Evolutionary conservation across 2,797 vertebrate genomes (phyloP).

Genomic region (Setipinna tenuifilis): DNA sequence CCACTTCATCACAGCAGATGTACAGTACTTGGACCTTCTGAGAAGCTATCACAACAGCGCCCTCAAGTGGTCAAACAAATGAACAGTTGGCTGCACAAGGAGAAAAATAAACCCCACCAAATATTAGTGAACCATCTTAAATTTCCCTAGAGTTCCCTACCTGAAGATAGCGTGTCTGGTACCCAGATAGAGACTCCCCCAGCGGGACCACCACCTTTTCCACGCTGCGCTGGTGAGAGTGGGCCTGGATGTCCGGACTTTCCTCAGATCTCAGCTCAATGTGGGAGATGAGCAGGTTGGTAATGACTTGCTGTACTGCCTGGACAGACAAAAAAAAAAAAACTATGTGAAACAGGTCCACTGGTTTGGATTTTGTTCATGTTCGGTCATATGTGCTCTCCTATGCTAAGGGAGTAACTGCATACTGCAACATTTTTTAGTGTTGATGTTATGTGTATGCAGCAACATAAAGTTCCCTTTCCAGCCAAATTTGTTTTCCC

Average conservation of each 20-base stretch:
- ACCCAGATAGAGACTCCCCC: conserved; percentile 77
- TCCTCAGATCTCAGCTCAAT: conserved; percentile 94
- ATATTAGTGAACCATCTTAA: background rate
- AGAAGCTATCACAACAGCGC: background rate
- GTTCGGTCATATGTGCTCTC: background rate
- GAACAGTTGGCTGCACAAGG: background rate
- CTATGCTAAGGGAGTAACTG: background rate
- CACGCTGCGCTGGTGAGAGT: conserved; percentile 86
- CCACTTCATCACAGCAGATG: background rate
- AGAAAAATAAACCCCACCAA: background rate
- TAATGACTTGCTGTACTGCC: conserved; percentile 94
- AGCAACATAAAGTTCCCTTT: background rate
- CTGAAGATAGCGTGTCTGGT: conserved; percentile 84
- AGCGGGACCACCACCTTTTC: conserved; percentile 91
- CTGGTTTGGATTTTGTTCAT: background rate
- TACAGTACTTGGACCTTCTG: background rate
- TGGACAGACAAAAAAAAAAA: conserved; percentile 53
- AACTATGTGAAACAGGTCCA: background rate
- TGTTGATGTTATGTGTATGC: background rate
- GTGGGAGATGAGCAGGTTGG: conserved; percentile 91
- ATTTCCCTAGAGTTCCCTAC: conserved; percentile 66
- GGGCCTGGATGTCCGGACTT: conserved; percentile 88
- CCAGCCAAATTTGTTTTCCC: background rate
- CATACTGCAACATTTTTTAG: background rate
- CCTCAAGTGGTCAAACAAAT: background rate